phyloP scores from a whole-genome alignment of 2,888 invertebrate genomes.

The Epicampocera succincta region DNA sequence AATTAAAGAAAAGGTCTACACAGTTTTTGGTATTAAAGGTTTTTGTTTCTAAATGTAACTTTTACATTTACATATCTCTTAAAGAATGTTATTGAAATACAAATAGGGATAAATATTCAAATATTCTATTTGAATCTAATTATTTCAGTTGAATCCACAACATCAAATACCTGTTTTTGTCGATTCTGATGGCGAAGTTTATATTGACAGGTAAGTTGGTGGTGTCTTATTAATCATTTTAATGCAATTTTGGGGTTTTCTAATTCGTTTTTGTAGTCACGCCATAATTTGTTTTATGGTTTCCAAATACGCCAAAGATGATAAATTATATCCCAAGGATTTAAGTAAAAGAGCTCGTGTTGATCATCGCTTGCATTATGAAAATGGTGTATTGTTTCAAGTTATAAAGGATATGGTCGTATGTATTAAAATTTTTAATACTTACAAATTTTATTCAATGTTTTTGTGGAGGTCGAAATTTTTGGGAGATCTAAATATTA shows the following conservation, averaged over 20 bases:
- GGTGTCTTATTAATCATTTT: too few relatives aligned
- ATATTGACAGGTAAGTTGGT: conserved; percentile 82
- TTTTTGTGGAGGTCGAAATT: too few relatives aligned
- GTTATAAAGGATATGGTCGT: conserved; percentile 82
- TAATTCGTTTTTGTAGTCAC: conserved; percentile 78
- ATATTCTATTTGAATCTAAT: neutral
- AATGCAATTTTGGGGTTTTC: too few relatives aligned
- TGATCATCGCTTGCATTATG: conserved; percentile 83
- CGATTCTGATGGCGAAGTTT: conserved; percentile 82
- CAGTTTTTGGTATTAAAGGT: too few relatives aligned
- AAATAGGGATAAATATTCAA: neutral
- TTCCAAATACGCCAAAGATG: conserved; percentile 83
- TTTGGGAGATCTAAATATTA: too few relatives aligned
- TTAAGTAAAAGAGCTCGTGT: conserved; percentile 82
- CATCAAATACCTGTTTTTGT: conserved; percentile 84
- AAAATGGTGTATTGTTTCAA: conserved; percentile 83
- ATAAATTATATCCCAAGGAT: conserved; percentile 84
- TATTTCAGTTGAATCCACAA: conserved; percentile 83
- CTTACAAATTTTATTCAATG: too few relatives aligned
- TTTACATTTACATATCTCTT: too few relatives aligned
- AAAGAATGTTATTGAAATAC: too few relatives aligned
- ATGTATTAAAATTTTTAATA: conserved; percentile 73
- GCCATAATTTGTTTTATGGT: conserved; percentile 83
- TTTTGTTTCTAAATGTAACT: too few relatives aligned
- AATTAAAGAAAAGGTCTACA: too few relatives aligned